Conservation (phyloP, 2,888 invertebrate species). For the Isotomurus palustris region DNA sequence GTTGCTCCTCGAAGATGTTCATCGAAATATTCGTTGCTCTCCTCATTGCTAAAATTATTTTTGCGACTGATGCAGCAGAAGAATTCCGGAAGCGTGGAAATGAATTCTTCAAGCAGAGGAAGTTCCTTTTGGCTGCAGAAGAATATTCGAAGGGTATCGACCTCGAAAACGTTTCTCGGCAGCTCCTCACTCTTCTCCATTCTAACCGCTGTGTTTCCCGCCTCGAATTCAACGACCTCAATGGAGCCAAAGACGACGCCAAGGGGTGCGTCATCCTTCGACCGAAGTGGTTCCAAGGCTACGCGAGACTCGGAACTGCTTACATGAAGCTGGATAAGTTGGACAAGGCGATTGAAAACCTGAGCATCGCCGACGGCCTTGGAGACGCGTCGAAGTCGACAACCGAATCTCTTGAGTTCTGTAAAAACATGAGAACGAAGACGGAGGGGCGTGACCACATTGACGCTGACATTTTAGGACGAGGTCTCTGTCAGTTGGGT, state of each 20-base stretch:
- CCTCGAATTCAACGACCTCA: conserved; percentile 1
- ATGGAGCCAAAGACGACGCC: conserved; percentile 11
- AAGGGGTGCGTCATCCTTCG: conserved; percentile 1
- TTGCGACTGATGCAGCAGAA: too few relatives aligned
- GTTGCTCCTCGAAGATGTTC: too few relatives aligned
- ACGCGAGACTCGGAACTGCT: conserved; percentile 8
- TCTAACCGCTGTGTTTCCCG: conserved; percentile 16
- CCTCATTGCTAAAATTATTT: too few relatives aligned
- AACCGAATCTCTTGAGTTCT: conserved; percentile 7
- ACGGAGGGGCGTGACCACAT: conserved; percentile 14
- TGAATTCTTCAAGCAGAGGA: background rate
- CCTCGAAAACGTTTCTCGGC: conserved; percentile 1
- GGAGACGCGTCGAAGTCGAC: conserved; percentile 7
- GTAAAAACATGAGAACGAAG: conserved; percentile 1
- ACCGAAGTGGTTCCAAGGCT: conserved; percentile 20
- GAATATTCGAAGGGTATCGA: conserved; percentile 13
- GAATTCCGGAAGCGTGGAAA: conserved; percentile 10
- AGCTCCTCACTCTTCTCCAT: conserved; percentile 9
- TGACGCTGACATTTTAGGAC: conserved; percentile 5
- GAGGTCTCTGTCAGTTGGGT: conserved; percentile 11
- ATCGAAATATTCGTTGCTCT: too few relatives aligned
- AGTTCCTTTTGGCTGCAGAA: conserved; percentile 14
- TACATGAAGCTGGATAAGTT: conserved; percentile 6
- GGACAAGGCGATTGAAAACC: conserved; percentile 12
- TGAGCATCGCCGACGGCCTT: conserved; percentile 6